Evolutionary conservation across 2,797 vertebrate genomes (phyloP).

Genomic region (Hapalemur alaotrensis): DNA sequence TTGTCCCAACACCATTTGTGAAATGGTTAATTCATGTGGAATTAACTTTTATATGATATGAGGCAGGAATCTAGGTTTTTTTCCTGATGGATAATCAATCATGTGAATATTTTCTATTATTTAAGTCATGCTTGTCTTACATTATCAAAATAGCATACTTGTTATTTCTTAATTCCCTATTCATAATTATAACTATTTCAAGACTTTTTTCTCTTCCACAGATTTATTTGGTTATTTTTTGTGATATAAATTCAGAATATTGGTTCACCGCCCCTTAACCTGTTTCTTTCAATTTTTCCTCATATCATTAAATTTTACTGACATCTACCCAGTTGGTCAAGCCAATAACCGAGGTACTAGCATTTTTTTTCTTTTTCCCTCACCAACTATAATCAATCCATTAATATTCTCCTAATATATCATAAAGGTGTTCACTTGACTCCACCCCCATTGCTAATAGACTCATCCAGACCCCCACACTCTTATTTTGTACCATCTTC

Average conservation of each 20-base stretch:
- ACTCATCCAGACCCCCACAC: too few relatives aligned
- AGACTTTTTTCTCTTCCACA: neutral
- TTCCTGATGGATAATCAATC: neutral
- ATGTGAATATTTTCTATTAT: neutral
- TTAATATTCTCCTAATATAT: neutral
- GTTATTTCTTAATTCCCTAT: neutral
- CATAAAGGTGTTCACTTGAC: neutral
- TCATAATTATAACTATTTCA: neutral
- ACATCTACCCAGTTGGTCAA: neutral
- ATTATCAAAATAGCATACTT: neutral
- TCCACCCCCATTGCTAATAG: neutral
- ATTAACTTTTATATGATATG: neutral
- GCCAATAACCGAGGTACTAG: neutral
- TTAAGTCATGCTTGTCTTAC: neutral
- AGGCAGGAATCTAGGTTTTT: neutral
- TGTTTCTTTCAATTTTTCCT: neutral
- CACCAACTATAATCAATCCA: neutral
- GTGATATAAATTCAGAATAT: neutral
- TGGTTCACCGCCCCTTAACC: neutral
- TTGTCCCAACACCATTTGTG: neutral
- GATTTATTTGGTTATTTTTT: neutral
- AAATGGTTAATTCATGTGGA: neutral
- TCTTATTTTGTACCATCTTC: neutral
- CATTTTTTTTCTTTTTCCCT: neutral
- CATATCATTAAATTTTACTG: neutral